Percentiles rank a stretch among this genome's conserved stretches.
phyloP scores from a whole-genome alignment of 92 coral and sea anemone genomes.

The Palythoa caribaeorum region DNA sequence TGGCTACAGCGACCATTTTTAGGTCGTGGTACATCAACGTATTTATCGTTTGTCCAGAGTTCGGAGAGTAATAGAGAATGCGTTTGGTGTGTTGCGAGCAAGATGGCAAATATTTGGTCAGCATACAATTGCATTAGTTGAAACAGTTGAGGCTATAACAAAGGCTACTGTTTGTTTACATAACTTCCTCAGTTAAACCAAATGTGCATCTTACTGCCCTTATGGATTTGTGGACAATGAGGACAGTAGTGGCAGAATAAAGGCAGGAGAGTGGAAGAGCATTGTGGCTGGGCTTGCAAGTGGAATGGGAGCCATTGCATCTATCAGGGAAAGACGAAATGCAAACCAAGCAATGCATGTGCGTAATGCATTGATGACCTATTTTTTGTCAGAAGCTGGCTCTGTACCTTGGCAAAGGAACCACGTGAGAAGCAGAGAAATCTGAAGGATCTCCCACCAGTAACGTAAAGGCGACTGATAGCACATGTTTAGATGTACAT shows the following conservation, averaged over 20 bases:
- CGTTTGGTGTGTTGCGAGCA: conserved; percentile 73
- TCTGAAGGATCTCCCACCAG: conserved; percentile 43
- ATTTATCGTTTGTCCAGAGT: conserved; percentile 73
- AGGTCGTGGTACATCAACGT: conserved; percentile 57
- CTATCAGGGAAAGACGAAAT: conserved; percentile 63
- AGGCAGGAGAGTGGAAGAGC: conserved; percentile 70
- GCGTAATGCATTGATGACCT: conserved; percentile 59
- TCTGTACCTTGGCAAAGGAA: conserved; percentile 76
- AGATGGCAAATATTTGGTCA: conserved; percentile 74
- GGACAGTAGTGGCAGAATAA: conserved; percentile 53
- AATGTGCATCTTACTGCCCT: conserved; percentile 67
- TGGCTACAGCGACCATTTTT: conserved; percentile 73
- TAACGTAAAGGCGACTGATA: background rate
- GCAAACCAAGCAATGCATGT: conserved; percentile 57
- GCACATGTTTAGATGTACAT: conserved; percentile 10
- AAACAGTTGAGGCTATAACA: conserved; percentile 70
- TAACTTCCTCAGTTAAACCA: conserved; percentile 67
- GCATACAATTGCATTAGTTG: conserved; percentile 67
- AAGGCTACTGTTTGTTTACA: conserved; percentile 80
- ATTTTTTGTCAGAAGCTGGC: conserved; percentile 70
- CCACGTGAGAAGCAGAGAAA: conserved; percentile 73
- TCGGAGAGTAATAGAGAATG: conserved; percentile 70
- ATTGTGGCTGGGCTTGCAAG: conserved; percentile 35
- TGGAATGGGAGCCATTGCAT: conserved; percentile 44
- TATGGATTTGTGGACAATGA: conserved; percentile 72